Conservation (phyloP, 2,113 vertebrate species). For the Poecile atricapillus region DNA sequence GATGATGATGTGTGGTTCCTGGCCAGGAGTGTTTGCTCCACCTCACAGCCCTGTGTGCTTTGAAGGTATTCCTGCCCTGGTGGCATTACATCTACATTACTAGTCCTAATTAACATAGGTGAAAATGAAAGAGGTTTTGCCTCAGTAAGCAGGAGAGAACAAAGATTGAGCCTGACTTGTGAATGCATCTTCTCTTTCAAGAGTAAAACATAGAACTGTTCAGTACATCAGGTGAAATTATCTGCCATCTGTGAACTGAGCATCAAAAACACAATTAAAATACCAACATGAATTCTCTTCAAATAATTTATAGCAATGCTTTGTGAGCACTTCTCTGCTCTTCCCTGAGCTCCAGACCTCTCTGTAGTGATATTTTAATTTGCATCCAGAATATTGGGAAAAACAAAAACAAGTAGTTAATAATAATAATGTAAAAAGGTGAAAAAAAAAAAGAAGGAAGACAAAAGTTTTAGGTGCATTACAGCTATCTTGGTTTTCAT, state of each 20-base stretch:
- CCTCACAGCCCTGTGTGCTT: background rate
- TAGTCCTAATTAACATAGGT: constrained; percentile 18
- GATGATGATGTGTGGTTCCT: fast-evolving
- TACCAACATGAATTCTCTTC: constrained; percentile 6
- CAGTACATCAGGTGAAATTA: constrained; percentile 41
- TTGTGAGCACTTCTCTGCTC: background rate
- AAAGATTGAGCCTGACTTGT: background rate
- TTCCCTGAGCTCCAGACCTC: background rate
- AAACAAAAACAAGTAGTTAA: background rate
- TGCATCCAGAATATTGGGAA: background rate
- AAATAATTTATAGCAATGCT: constrained; percentile 21
- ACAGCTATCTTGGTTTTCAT: background rate
- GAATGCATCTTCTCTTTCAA: background rate
- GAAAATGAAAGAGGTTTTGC: constrained; percentile 40
- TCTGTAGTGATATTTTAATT: constrained; percentile 34
- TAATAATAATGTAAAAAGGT: background rate
- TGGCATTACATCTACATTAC: background rate
- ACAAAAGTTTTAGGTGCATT: background rate
- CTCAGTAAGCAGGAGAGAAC: constrained; percentile 12
- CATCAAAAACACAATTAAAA: constrained; percentile 55
- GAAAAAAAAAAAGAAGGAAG: background rate
- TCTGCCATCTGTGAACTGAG: constrained; percentile 35
- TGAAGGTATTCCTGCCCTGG: background rate
- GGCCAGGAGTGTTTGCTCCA: background rate
- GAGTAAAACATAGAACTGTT: constrained; percentile 20